These are phyloP conservation scores for Peromyscus aztecus DNA, from an alignment of 2,797 vertebrate species.

Conservation along the genomic window DNA sequence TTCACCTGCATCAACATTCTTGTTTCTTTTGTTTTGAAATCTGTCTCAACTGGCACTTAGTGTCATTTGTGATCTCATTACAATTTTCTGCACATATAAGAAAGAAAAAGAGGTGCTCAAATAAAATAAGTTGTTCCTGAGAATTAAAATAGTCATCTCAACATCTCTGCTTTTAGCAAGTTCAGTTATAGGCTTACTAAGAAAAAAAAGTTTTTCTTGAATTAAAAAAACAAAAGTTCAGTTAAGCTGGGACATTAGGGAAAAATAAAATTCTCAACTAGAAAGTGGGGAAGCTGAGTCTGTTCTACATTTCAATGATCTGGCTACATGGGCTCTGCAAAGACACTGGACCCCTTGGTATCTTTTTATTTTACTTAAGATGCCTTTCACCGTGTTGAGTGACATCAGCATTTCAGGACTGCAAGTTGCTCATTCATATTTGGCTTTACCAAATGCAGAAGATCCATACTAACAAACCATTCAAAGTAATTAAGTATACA, in stretches of 20 bases:
- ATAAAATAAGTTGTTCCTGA: constrained; percentile 7
- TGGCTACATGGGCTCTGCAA: neutral
- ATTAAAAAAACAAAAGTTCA: neutral
- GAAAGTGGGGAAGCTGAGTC: neutral
- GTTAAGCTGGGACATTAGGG: neutral
- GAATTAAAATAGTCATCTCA: neutral
- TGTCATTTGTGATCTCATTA: neutral
- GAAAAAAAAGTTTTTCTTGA: neutral
- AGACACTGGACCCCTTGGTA: neutral
- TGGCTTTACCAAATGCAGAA: constrained; percentile 9
- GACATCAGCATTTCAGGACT: neutral
- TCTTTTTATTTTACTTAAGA: neutral
- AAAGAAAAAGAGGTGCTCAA: neutral
- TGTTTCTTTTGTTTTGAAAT: constrained; percentile 51
- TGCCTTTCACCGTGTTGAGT: neutral
- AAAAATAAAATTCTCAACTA: neutral
- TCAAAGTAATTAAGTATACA: neutral
- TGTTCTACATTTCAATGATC: neutral
- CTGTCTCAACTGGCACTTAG: neutral
- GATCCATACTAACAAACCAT: neutral
- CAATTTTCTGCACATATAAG: neutral
- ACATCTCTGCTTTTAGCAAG: neutral
- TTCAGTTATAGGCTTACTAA: neutral
- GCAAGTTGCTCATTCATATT: neutral
- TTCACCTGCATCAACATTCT: neutral